Base-by-base conservation (phyloP, 2,888 invertebrate genomes). In the Arge pagana region DNA sequence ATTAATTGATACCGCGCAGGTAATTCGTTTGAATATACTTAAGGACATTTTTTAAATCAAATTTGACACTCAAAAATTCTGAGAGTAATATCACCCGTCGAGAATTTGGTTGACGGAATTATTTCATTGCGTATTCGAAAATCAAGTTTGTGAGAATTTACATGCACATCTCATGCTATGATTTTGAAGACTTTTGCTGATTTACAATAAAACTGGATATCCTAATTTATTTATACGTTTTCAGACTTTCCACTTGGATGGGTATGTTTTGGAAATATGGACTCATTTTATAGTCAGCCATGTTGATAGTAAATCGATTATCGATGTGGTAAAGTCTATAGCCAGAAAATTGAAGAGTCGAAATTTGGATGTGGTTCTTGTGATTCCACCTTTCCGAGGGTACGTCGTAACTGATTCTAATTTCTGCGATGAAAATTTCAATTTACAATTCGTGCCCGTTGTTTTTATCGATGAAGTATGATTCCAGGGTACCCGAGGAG, bases 181-280 rank as follows among this genome's bases (percentile, higher is more conserved):
- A n/a, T 35, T 35, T 8, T 49, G 10, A 1, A 42, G 50, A 33
- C 36, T 37, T n/a, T 42, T 53, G 41, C 13, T 15, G 11, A 28
- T 19, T 7, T 2, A 13, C 21, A 7, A n/a, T 11, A 10, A 10
- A 19, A 16, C 10, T n/a, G n/a, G n/a, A n/a, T n/a, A 3, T 42
- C 11, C 28, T 13, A 21, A 11, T 37, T 21, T 28, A 3, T 15
- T 30, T 13, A 83, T 85, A 55, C 80, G 82, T 10, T 86, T 87
- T 56, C 82, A 89, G 80, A 83, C 86, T 53, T 85, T 90, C 78
- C 83, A 86, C 58, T 94, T 97, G 77, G 87, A 93, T 77, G 98
- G 98, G 1, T 84, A 90, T 28, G 93, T 96, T 1, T 71, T 98
- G 3, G 97, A 98, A 78, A 83, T 96, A 43, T 92, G 96, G 86